phyloP scores from a whole-genome alignment of 1,140 invertebrate species.

The Oncopodura yosiiana region DNA sequence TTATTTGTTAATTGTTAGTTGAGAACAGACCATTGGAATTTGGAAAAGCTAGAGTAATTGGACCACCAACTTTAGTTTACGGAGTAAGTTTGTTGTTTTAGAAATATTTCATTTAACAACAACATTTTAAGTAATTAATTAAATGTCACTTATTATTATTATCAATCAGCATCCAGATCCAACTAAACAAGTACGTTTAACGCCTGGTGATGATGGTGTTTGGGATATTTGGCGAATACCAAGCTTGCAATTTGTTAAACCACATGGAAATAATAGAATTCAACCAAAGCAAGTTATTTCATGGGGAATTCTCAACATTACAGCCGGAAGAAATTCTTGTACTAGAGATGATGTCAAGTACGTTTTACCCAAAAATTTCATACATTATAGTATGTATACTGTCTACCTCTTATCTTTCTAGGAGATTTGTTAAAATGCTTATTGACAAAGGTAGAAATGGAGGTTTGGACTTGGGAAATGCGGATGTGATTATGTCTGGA shows the following conservation, averaged over 20 bases:
- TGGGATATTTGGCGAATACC: conserved; percentile 1
- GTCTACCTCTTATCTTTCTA: no score
- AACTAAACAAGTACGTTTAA: neutral
- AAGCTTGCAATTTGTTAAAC: neutral
- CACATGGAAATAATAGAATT: neutral
- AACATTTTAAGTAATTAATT: neutral
- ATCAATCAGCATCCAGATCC: neutral
- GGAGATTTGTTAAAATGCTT: neutral
- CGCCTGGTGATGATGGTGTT: neutral
- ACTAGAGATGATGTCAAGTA: no score
- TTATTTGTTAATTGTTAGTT: no score
- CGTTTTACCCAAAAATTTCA: no score
- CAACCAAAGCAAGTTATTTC: neutral
- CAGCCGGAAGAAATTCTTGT: neutral
- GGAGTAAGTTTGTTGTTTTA: conserved; percentile 3
- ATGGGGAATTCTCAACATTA: conserved; percentile 2
- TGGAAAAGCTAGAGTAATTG: neutral
- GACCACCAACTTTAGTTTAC: conserved; percentile 8
- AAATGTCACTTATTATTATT: no score
- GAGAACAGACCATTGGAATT: neutral
- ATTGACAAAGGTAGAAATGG: neutral
- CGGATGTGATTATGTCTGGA: neutral
- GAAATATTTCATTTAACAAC: neutral
- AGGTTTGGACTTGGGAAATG: neutral
- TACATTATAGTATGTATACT: no score